These are phyloP conservation scores for Gnathochromis pfefferi DNA, from an alignment of 2,113 vertebrate genomes.

Conservation along the genomic window DNA sequence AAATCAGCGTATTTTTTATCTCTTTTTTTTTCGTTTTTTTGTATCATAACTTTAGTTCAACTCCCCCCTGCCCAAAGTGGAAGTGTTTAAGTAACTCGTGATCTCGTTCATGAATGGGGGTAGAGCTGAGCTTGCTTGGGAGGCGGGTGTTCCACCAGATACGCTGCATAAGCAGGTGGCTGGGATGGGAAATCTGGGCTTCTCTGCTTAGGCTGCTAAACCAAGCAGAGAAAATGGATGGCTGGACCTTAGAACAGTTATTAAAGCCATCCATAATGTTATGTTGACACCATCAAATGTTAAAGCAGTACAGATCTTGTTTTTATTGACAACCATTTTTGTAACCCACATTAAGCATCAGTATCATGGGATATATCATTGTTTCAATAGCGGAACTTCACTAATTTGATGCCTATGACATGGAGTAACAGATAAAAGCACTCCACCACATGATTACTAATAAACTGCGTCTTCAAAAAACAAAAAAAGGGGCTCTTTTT, in stretches of 20 bases:
- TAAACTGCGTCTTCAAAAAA: not conserved
- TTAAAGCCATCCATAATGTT: not conserved
- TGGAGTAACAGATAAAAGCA: not conserved
- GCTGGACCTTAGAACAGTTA: not conserved
- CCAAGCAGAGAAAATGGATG: not conserved
- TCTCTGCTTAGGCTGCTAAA: not conserved
- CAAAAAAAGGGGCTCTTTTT: not conserved
- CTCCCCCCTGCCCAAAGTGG: not conserved
- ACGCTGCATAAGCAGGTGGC: not conserved
- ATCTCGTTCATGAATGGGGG: not conserved
- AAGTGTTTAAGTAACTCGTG: not conserved
- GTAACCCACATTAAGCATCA: not conserved
- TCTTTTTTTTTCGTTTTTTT: rapidly evolving
- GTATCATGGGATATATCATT: not conserved
- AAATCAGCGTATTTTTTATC: not conserved
- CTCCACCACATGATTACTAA: not conserved
- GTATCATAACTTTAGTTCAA: not conserved
- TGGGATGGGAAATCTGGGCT: not conserved
- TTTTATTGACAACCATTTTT: not conserved
- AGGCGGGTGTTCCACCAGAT: not conserved
- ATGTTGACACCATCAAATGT: not conserved
- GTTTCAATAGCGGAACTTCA: rapidly evolving
- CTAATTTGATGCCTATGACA: not conserved
- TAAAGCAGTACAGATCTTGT: not conserved
- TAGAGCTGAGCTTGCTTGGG: not conserved